Base-by-base conservation (phyloP, 1,140 invertebrate genomes). In the Lordiphosa stackelbergi region DNA sequence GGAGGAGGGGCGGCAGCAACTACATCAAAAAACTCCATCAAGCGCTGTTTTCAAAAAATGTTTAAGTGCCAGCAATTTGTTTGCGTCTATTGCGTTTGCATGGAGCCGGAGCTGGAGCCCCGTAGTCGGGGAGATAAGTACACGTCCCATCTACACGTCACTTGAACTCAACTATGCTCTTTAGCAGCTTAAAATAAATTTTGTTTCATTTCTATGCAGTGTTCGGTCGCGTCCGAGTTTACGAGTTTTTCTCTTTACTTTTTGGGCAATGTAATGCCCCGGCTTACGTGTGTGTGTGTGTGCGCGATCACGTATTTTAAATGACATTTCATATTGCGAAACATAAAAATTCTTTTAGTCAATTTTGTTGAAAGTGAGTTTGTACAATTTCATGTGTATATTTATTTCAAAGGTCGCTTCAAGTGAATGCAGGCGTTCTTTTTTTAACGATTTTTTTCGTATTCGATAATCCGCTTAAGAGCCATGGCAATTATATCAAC, bases 41-140 rank as follows among this genome's bases (percentile, higher is more conserved):
- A 73, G 71, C 71, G 60, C 51, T 69, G 71, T 69, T 73, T 74
- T 64, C 71, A 16, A 68, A 74, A 74, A 74, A 75, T 75, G 72
- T 70, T 75, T 74, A 74, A 74, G 72, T 74, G 72, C 66, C 72
- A 57, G 71, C 72, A 74, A 74, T 74, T 74, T 74, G 72, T 74
- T 74, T 74, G 66, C 66, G 72, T 74, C 72, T 70, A 69, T 70
- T 75, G 49, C 72, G 53, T 75, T 70, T 51, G 54, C 49, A 53
- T 48, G 13, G 37, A 52, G 53, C 43, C 6, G 42, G 8, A 28
- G 47, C 47, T 12, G 16, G 28, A 36, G 47, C 47, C 24, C 16
- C 31, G 11, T 19, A 19, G 49, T 40, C 49, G 48, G 52, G 53
- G 11, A 73, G 70, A 73, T 73, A 73, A 73, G 70, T 73, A 69